These are phyloP conservation scores for Oreochromis aureus DNA, from an alignment of 2,113 vertebrate species.

Conservation along the genomic window DNA sequence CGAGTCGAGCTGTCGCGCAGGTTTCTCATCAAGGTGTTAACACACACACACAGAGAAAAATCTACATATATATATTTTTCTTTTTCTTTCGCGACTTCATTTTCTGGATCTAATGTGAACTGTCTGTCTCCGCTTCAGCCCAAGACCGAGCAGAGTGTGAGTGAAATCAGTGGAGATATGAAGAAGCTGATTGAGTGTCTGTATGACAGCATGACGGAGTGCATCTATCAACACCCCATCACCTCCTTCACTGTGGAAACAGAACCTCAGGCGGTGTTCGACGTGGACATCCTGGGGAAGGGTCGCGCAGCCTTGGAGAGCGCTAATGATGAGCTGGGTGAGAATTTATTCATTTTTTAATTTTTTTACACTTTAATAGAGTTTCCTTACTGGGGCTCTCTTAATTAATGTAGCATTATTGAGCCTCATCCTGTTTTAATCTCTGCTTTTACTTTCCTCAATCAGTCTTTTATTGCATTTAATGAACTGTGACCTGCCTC, in stretches of 20 bases:
- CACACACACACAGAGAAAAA: neutral
- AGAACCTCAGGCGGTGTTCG: conserved; percentile 68
- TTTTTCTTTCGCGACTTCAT: neutral
- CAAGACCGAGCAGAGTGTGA: neutral
- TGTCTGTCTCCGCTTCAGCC: conserved; percentile 15
- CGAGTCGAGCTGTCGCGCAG: conserved; percentile 81
- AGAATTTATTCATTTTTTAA: neutral
- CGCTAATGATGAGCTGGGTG: conserved; percentile 82
- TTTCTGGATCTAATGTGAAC: neutral
- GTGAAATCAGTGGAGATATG: conserved; percentile 35
- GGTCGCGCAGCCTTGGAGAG: conserved; percentile 77
- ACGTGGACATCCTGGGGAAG: conserved; percentile 76
- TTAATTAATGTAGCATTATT: neutral
- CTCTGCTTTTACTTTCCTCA: neutral
- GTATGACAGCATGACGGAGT: conserved; percentile 85
- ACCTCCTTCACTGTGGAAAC: conserved; percentile 72
- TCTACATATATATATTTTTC: rapidly evolving
- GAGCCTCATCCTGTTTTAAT: neutral
- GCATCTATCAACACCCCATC: conserved; percentile 75
- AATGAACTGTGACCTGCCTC: neutral
- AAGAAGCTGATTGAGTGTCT: conserved; percentile 65
- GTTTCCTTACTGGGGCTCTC: neutral
- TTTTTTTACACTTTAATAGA: neutral
- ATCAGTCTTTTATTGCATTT: neutral
- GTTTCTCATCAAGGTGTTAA: conserved; percentile 79